Conservation (phyloP, 2,888 invertebrate genomes). For the Rotaria magnacalcarata region DNA sequence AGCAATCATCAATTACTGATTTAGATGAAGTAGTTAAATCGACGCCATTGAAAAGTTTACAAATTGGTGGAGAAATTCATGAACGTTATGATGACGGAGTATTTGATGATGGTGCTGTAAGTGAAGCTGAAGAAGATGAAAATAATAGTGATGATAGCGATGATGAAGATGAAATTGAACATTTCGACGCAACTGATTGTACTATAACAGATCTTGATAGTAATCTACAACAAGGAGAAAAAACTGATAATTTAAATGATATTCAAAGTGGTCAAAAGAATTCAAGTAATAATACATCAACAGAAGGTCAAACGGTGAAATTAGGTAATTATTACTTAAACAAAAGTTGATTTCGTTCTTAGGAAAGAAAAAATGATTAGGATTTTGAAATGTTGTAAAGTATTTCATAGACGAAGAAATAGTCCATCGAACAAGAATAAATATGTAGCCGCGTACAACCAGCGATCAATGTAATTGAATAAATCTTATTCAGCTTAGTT, state of each 20-base stretch:
- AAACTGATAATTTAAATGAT: background rate
- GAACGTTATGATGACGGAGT: background rate
- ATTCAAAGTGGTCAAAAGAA: background rate
- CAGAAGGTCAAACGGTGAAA: background rate
- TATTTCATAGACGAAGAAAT: no score
- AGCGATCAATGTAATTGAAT: no score
- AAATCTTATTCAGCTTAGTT: no score
- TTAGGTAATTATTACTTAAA: background rate
- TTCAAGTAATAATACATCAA: background rate
- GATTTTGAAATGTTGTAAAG: no score
- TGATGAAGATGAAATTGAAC: conserved; percentile 16
- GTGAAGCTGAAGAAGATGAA: background rate
- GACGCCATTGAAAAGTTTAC: background rate
- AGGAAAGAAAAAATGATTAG: no score
- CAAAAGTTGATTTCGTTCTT: no score
- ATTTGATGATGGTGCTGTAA: conserved; percentile 6
- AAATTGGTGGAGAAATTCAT: background rate
- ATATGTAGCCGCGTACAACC: no score
- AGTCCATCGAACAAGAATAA: no score
- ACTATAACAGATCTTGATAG: background rate
- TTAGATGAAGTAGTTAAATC: conserved; percentile 11
- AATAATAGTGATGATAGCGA: background rate
- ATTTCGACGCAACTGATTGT: background rate
- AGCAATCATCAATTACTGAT: background rate
- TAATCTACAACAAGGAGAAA: background rate